Conservation (phyloP, 2,888 invertebrate species). For the Eupithecia pulchellata region DNA sequence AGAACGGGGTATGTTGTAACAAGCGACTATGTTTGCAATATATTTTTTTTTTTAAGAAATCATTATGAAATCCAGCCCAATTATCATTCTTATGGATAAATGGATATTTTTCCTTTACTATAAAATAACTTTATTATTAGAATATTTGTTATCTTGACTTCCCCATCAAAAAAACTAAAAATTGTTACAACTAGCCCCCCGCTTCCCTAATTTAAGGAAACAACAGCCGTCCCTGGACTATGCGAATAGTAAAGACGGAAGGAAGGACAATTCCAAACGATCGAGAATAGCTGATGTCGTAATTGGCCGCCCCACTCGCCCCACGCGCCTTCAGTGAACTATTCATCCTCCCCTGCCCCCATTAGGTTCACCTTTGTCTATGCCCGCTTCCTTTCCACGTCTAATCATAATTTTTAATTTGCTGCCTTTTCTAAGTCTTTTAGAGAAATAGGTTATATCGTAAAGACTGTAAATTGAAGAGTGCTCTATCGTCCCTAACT, state of each 20-base stretch:
- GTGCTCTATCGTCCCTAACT: not conserved
- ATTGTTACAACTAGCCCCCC: too few species aligned
- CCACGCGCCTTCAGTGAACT: slow-evolving; percentile 36
- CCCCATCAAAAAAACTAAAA: too few species aligned
- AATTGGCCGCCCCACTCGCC: slow-evolving; percentile 46
- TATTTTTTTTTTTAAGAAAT: too few species aligned
- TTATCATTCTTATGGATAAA: too few species aligned
- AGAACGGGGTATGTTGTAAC: too few species aligned
- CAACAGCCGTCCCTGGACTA: slow-evolving; percentile 21
- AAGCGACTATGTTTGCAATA: too few species aligned
- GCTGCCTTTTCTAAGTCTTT: slow-evolving; percentile 14
- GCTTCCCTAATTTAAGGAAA: not conserved
- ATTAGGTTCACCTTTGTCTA: slow-evolving; percentile 36
- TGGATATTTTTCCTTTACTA: too few species aligned
- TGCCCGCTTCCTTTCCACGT: slow-evolving; percentile 24
- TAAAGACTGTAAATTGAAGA: not conserved
- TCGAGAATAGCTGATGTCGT: slow-evolving; percentile 56
- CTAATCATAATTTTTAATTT: slow-evolving; percentile 36
- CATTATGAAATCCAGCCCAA: too few species aligned
- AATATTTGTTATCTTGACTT: too few species aligned
- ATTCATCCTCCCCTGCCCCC: slow-evolving; percentile 28
- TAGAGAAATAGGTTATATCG: slow-evolving; percentile 20
- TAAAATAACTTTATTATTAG: too few species aligned
- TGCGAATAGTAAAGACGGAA: slow-evolving; percentile 39
- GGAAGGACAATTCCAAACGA: slow-evolving; percentile 48